Percentiles rank a stretch among this genome's conserved stretches.
phyloP scores from a whole-genome alignment of 2,113 vertebrate genomes.

The Rhynchopsitta pachyrhyncha region DNA sequence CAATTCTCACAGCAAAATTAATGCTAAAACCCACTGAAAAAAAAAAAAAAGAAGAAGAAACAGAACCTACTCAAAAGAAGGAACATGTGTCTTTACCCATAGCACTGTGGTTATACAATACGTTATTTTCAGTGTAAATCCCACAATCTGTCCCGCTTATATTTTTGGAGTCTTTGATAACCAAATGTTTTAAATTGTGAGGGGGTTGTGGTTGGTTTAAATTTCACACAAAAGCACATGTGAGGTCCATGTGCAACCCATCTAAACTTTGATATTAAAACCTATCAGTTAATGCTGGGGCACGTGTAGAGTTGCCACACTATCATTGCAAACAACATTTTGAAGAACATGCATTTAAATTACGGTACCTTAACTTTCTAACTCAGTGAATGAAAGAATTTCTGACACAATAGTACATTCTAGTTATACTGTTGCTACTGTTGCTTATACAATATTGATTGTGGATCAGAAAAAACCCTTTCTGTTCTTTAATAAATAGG shows the following conservation, averaged over 20 bases:
- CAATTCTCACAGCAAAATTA: not conserved
- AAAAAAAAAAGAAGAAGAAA: not conserved
- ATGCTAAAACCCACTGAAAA: not conserved
- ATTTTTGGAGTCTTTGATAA: constrained; percentile 31
- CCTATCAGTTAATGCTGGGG: not conserved
- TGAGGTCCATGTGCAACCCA: not conserved
- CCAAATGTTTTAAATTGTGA: constrained; percentile 10
- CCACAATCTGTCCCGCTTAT: not conserved
- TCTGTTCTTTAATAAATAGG: not conserved
- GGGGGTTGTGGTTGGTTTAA: not conserved
- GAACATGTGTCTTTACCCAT: not conserved
- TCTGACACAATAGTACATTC: not conserved
- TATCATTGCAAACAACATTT: not conserved
- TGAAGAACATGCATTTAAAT: not conserved
- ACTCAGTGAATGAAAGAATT: not conserved
- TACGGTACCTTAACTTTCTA: not conserved
- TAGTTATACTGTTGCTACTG: not conserved
- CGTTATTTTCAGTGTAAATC: constrained; percentile 20
- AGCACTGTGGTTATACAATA: not conserved
- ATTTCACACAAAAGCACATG: not conserved
- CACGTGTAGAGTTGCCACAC: not conserved
- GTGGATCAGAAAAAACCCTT: not conserved
- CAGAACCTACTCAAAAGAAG: not conserved
- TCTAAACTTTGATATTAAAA: constrained; percentile 3
- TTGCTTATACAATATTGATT: not conserved